Base-by-base conservation (phyloP, 2,888 invertebrate species). In the Pseudococcus jackbeardsleyi region DNA sequence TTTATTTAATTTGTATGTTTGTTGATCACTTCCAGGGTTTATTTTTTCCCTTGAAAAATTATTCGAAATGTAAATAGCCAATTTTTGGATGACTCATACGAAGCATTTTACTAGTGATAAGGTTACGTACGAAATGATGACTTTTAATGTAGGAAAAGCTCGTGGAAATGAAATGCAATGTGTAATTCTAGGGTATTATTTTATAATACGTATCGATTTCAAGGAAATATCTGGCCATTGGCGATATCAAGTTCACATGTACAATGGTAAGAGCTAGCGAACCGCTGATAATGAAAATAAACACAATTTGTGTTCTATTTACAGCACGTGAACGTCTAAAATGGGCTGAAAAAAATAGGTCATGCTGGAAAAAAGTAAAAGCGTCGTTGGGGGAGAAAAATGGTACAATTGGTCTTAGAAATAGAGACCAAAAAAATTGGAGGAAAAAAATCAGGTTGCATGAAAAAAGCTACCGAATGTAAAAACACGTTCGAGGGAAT, bases 281-380 rank as follows among this genome's bases (percentile, higher is more conserved):
- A 72, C 3, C 26, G 26, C 68, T 72, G 68, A 72, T 72, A 72
- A 72, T 72, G 68, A 72, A 26, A 72, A 26, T 72, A 33, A 72
- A 72, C 68, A 19, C 19, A 72, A 72, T 72, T 72, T 26, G 3
- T 26, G 33, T 9, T 33, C 33, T 59, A 59, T 59, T 26, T 33
- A 72, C 33, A 72, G 68, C 68, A 72, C 68, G 68, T 72, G 68
- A 72, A 72, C 15, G 68, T 2, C 0, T 15, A 15, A 50, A 33
- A 33, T 33, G 50, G 15, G 50, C 5, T 17, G 50, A 64, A 64
- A 64, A 64, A 64, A 64, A 9, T 19, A 64, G 64, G 64, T 64
- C 64, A 64, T 64, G 19, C 19, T 22, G 7, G 64, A 59, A 59
- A 59, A 59, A 59, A 15, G 15, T 17, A 17, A 6, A 59, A 59